Evolutionary conservation across 2,888 invertebrate species (phyloP).

Genomic region (Nesidiocoris tenuis): DNA sequence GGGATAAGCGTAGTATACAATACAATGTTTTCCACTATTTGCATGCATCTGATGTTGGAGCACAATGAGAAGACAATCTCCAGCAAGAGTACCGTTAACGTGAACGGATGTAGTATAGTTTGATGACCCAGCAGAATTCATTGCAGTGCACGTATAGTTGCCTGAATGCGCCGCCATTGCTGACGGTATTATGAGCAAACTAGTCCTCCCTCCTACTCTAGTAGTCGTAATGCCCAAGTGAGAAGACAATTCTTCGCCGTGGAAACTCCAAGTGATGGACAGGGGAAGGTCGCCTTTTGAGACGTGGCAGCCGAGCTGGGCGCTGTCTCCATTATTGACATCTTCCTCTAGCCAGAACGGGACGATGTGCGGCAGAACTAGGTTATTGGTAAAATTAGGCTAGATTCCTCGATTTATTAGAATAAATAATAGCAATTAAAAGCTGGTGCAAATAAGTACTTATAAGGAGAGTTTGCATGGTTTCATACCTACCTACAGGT

Average conservation of each 20-base stretch:
- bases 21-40: too few species aligned
- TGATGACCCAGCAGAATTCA: slow-evolving; percentile 61
- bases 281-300: slow-evolving; percentile 55
- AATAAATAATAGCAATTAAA: not conserved
- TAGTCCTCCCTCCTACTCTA: slow-evolving; percentile 69
- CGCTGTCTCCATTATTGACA: slow-evolving; percentile 59
- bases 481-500: too few species aligned
- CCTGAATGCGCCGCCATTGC: slow-evolving; percentile 65
- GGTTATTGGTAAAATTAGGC: too few species aligned
- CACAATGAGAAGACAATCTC: too few species aligned
- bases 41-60: too few species aligned
- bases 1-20: too few species aligned
- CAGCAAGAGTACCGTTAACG: slow-evolving; percentile 61
- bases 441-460: not conserved
- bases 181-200: slow-evolving; percentile 63
- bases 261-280: slow-evolving; percentile 58
- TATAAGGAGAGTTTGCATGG: too few species aligned
- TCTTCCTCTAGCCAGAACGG: slow-evolving; percentile 75
- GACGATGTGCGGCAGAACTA: slow-evolving; percentile 77
- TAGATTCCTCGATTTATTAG: slow-evolving; percentile 16
- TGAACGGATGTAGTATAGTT: slow-evolving; percentile 58
- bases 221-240: slow-evolving; percentile 55
- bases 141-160: slow-evolving; percentile 65
- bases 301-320: slow-evolving; percentile 62
- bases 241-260: slow-evolving; percentile 56